phyloP scores from a whole-genome alignment of 2,888 invertebrate genomes.

The Muschampia plurimacula region DNA sequence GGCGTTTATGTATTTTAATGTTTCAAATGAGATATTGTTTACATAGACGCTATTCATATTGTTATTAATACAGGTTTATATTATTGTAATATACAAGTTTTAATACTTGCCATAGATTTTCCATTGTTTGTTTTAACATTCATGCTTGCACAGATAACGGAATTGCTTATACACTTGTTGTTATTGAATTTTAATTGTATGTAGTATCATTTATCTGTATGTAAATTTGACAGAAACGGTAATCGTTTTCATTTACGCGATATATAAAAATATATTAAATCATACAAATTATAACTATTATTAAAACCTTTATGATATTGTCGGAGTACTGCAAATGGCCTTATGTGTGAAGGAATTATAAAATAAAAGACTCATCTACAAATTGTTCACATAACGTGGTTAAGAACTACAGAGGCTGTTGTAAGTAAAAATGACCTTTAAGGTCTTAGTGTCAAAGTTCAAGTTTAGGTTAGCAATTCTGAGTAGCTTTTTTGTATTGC shows the following conservation, averaged over 20 bases:
- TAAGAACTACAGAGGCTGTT: conserved; percentile 38
- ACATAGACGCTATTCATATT: conserved; percentile 8
- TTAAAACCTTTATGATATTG: conserved; percentile 13
- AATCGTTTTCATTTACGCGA: conserved; percentile 6
- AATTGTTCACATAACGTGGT: conserved; percentile 35
- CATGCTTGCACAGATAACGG: conserved; percentile 33
- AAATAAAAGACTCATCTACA: conserved; percentile 26
- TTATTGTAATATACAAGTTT: conserved; percentile 19
- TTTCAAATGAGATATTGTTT: neutral
- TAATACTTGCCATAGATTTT: conserved; percentile 41
- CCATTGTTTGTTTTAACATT: neutral
- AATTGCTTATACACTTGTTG: conserved; percentile 39
- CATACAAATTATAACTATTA: neutral
- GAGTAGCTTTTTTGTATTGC: conserved; percentile 32
- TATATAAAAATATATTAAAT: neutral
- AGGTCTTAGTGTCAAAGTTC: conserved; percentile 35
- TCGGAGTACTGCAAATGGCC: conserved; percentile 33
- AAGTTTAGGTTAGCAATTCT: conserved; percentile 36
- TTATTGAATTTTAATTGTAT: conserved; percentile 12
- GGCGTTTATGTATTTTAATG: neutral
- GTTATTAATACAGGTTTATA: conserved; percentile 15
- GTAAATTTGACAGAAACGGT: neutral
- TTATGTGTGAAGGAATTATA: conserved; percentile 22
- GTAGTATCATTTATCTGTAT: neutral
- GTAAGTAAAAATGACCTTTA: conserved; percentile 30